phyloP scores from a whole-genome alignment of 2,113 vertebrate genomes.

The Mellivora capensis region DNA sequence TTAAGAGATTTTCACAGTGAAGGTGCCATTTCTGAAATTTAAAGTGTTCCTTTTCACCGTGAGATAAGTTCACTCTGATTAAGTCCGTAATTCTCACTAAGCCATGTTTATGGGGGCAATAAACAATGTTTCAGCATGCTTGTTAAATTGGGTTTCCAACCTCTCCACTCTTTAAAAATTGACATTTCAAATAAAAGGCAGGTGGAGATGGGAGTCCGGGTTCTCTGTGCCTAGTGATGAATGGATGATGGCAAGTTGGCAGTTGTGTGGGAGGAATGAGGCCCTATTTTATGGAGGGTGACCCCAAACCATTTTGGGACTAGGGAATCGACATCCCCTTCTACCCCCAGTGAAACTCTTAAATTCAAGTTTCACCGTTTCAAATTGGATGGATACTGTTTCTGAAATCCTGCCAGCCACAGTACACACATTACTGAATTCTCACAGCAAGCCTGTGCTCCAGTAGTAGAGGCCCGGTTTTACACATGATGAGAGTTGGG shows the following conservation, averaged over 20 bases:
- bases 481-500: conserved; percentile 10
- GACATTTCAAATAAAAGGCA: conserved; percentile 87
- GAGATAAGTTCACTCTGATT: conserved; percentile 87
- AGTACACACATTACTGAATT: neutral
- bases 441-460: neutral
- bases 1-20: conserved; percentile 86
- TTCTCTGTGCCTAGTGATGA: conserved; percentile 72
- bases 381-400: conserved; percentile 6
- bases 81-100: conserved; percentile 88
- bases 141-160: conserved; percentile 86
- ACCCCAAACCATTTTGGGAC: conserved; percentile 46
- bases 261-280: conserved; percentile 63
- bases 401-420: neutral
- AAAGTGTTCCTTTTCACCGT: conserved; percentile 85
- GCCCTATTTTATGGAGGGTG: conserved; percentile 60
- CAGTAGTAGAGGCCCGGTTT: neutral
- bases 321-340: conserved; percentile 48
- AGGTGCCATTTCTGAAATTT: conserved; percentile 86
- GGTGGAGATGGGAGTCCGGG: conserved; percentile 80
- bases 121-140: conserved; percentile 87
- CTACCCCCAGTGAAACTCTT: conserved; percentile 44
- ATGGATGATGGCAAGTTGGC: conserved; percentile 79
- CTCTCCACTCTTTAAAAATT: conserved; percentile 84
- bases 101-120: conserved; percentile 87
- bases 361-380: conserved; percentile 36